Base-by-base conservation (phyloP, 1,140 invertebrate species). In the Lepidurus packardi region DNA sequence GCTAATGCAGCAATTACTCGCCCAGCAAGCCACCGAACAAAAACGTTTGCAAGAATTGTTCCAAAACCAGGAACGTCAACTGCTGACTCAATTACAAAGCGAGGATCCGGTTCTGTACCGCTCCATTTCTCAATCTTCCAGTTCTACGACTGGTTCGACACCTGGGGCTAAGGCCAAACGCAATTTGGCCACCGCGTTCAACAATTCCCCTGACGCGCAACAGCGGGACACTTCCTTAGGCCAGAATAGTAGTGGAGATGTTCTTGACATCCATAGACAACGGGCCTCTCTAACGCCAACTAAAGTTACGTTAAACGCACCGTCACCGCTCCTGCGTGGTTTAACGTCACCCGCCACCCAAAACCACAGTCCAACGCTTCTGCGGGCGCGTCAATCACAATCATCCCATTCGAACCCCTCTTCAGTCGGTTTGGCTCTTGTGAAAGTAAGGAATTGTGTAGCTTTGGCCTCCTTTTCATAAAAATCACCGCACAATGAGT, bases 1-100 rank as follows among this genome's bases (percentile, higher is more conserved):
- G 24, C 53, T 74, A 42, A 78, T 80, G 79, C 43, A 80, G 24
- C 41, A 80, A 42, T 74, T 80, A 47, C 53, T 80, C 11, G 79
- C 77, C 16, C 44, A 77, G 53, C 79, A 80, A 47, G 65, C 65
- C 16, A 43, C 43, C 16, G 79, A 80, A 47, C 79, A 80, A 73
- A 25, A 73, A 42, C 73, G 76, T 41, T 47, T 80, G 44, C 25
- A 44, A 25, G 77, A 80, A 65, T 24, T 77, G 41, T 80, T 80
- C 53, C 65, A 74, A 74, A 42, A 24, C 43, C 73, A 77, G 45
- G 79, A 80, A 74, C 34, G 53, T 43, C 45, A 77, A 73, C 25
- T 80, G 24, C 9, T 80, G 24, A 73, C 7, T 16, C 75, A 78
- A n/a, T 65, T 79, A 43, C 43, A 41, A 21, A 73, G 74, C 25